Percentiles rank a stretch among this genome's conserved stretches.
Conservation (phyloP, 1,140 invertebrate species). For the Caenorhabditis elegans region WBcel235 BX284603.4:6002501-6003000, state of each 20-base stretch:
- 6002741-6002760: constrained; percentile 20
- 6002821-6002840: constrained; percentile 43
- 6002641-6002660: background rate
- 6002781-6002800: constrained; percentile 13
- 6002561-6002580: no score
- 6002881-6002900: constrained; percentile 58
- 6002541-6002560: no score
- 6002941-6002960: no score
- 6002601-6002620: background rate
- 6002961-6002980: no score
- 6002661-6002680: background rate
- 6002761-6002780: background rate
- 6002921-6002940: no score
- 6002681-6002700: background rate
- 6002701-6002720: background rate
- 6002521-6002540: no score
- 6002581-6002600: background rate
- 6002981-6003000: constrained; percentile 6
- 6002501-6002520: no score
- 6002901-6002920: constrained; percentile 52
- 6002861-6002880: constrained; percentile 55
- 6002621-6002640: background rate
- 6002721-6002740: constrained; percentile 25
- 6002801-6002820: background rate
- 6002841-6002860: constrained; percentile 52